Evolutionary conservation across 1,140 invertebrate species (phyloP), one percentile per base, ranked within the genome.

Genomic region (Thaumetopoea pityocampa): DNA sequence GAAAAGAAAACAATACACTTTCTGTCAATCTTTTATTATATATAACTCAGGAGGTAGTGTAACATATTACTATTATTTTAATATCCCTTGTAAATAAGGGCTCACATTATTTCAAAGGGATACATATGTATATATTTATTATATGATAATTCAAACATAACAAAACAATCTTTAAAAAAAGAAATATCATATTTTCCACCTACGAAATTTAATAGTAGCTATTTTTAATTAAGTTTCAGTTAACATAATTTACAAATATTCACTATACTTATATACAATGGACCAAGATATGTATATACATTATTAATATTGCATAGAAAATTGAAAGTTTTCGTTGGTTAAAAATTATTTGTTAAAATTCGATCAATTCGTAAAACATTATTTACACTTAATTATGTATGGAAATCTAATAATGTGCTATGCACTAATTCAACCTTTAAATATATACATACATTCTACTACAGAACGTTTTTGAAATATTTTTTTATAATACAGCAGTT

Each of bases 51-150:
- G 40, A 46, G 22, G 59, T 58, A 43, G 24, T 2, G 7, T 36
- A 61, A 58, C 46, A 59, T 35, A 60, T 62, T 43, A 29, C 45
- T 48, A 15, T 36, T 48, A 50, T 14, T 49, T 36, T 59, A 73
- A 82, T 79, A 79, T 79, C 72, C 78, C 78, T 73, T 76, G 76
- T 63, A 79, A 82, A 82, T 77, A 79, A 73, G 78, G 74, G 78
- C 78, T 82, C 74, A 78, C 67, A 73, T 78, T 79, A 82, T 79
- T 82, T 78, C 34, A 76, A 79, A 82, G 78, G 78, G 78, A 82
- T 82, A 79, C 65, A 51, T n/a, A n/a, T n/a, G n/a, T 9, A 24
- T 24, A 7, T 30, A 15, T 7, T 10, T 15, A 16, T 20, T 4
- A 20, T 12, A 29, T 15, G 5, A 6, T 42, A 3, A 18, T 18